Evolutionary conservation across 35 echinoderm and acorn worm genomes (phyloP).

Genomic region (Ophiothrix spiculata): DNA sequence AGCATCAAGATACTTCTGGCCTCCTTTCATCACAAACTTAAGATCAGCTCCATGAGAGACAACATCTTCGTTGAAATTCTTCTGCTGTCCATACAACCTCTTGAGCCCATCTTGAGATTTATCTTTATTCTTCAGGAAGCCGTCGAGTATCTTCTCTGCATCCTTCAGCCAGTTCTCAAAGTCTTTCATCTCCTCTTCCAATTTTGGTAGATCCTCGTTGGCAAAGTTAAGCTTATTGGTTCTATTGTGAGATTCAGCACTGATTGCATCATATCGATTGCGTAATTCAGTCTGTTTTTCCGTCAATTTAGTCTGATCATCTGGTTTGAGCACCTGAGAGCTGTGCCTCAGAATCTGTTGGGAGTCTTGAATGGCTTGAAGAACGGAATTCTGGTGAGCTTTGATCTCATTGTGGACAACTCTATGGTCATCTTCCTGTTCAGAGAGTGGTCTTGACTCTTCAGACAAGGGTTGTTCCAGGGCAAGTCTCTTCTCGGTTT

Average conservation of each 20-base stretch:
- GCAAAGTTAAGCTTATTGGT: constrained; percentile 81
- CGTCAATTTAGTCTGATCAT: constrained; percentile 72
- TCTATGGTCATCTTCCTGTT: constrained; percentile 82
- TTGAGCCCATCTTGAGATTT: constrained; percentile 54
- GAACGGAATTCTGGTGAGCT: constrained; percentile 83
- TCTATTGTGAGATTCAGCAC: constrained; percentile 52
- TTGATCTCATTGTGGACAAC: constrained; percentile 94
- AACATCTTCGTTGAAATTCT: constrained; percentile 90
- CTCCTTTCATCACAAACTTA: constrained; percentile 94
- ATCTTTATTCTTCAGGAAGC: constrained; percentile 40
- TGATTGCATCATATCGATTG: constrained; percentile 71
- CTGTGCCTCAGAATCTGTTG: constrained; percentile 78
- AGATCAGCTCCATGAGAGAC: constrained; percentile 83
- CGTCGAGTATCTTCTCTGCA: constrained; percentile 71
- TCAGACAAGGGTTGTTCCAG: constrained; percentile 68
- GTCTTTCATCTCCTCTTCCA: constrained; percentile 70
- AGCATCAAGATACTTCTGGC: constrained; percentile 86
- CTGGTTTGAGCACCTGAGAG: constrained; percentile 62
- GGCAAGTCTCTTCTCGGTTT: constrained; percentile 71
- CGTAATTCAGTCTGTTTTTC: constrained; percentile 83
- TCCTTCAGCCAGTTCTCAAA: constrained; percentile 79
- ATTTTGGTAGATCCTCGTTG: constrained; percentile 75
- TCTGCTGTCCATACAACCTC: constrained; percentile 66
- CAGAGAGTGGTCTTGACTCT: constrained; percentile 49
- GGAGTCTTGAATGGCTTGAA: constrained; percentile 77